Evolutionary conservation across 2,797 vertebrate species (phyloP), one percentile per base, ranked within the genome.

Genomic region (Orestias chungarensis): DNA sequence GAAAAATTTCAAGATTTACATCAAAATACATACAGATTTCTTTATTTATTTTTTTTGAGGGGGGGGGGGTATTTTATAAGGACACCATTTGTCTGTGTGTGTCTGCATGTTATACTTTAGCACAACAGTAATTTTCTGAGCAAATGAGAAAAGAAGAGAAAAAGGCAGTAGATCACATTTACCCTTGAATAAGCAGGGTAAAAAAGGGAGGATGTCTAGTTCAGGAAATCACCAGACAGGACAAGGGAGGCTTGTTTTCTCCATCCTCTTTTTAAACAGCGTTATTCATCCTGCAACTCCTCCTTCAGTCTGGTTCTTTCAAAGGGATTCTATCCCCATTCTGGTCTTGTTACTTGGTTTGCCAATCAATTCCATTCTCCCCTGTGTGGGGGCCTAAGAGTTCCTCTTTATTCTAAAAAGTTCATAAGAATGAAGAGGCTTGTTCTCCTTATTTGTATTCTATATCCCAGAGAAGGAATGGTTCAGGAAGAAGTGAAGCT

Each of bases 361-460:
- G 85, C 89, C 89, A 88, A 93, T 94, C 92, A 89, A 93, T 93
- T 80, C 87, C 87, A 82, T 85, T 82, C 74, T 91, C 88, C 87
- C 88, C 85, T 83, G 91, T 88, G 89, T 82, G 81, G 88, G 83
- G 75, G 81, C 82, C 85, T 84, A 89, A 89, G 89, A 86, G 87
- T 90, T 86, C 86, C 78, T 88, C 90, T 93, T 93, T 91, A 92
- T 93, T 94, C 90, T 86, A 84, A 85, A 90, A 90, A 92, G 86
- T 92, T 92, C 89, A 90, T 91, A 89, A 89, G 89, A 92, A 93
- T 88, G 83, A 82, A 86, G 85, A 91, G 89, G 87, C 88, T 93
- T 94, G 93, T 94, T 91, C 91, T 83, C 82, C 87, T 83, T 89
- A 91, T 94, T 93, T 94, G 93, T 92, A 91, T 93, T 93, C 90